These are phyloP conservation scores for Lasioglossum vierecki DNA, from an alignment of 2,888 invertebrate species.

Conservation along the genomic window DNA sequence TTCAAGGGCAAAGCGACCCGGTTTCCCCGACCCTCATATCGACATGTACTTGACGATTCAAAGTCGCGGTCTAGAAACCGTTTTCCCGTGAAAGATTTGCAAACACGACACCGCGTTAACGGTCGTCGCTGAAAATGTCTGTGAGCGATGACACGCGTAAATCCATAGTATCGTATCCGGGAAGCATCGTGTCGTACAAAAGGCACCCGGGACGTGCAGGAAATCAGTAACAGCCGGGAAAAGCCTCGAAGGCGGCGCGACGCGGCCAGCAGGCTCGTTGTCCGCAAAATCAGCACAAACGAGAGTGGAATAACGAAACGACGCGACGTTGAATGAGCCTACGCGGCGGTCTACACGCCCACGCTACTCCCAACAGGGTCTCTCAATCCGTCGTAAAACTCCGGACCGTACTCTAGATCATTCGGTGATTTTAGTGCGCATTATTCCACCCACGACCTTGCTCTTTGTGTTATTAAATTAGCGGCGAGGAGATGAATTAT, in stretches of 20 bases:
- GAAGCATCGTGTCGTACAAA: constrained; percentile 53
- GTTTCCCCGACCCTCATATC: neutral
- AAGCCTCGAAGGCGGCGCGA: constrained; percentile 43
- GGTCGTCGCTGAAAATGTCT: constrained; percentile 35
- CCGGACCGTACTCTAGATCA: neutral
- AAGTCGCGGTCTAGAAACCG: constrained; percentile 16
- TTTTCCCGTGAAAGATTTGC: constrained; percentile 6
- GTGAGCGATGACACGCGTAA: constrained; percentile 44
- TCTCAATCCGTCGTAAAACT: constrained; percentile 12
- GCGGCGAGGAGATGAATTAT: neutral
- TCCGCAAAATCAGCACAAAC: constrained; percentile 57
- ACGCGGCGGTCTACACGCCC: constrained; percentile 43
- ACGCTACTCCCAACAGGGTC: constrained; percentile 22
- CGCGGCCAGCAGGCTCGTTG: constrained; percentile 7
- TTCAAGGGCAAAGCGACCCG: neutral
- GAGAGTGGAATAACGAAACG: constrained; percentile 65
- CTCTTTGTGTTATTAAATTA: constrained; percentile 5
- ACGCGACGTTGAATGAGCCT: constrained; percentile 64
- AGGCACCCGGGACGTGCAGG: constrained; percentile 47
- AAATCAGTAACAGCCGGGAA: constrained; percentile 46
- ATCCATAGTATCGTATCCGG: constrained; percentile 38
- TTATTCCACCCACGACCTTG: constrained; percentile 2
- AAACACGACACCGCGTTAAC: constrained; percentile 28
- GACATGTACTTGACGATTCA: neutral
- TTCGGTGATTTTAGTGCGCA: constrained; percentile 5